These are phyloP conservation scores for Agrilus mali DNA, from an alignment of 2,888 invertebrate species.

Conservation along the genomic window DNA sequence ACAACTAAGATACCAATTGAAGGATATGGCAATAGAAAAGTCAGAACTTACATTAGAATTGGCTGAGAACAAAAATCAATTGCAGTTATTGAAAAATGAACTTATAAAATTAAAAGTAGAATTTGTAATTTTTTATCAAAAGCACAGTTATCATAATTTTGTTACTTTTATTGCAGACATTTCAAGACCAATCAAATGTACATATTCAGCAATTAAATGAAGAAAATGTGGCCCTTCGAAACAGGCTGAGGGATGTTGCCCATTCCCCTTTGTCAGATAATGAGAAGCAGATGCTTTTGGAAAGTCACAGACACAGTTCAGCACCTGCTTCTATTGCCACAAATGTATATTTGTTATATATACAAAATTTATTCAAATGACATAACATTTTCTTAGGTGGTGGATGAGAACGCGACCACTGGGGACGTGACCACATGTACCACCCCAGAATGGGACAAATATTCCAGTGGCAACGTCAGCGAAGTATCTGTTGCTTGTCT, in stretches of 20 bases:
- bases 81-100: conserved; percentile 54
- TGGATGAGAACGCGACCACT: conserved; percentile 22
- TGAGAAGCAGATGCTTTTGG: conserved; percentile 68
- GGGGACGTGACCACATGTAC: conserved; percentile 51
- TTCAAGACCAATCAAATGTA: conserved; percentile 46
- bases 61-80: conserved; percentile 51
- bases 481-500: conserved; percentile 86
- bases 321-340: conserved; percentile 67
- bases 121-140: neutral
- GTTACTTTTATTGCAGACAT: conserved; percentile 26
- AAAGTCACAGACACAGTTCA: conserved; percentile 54
- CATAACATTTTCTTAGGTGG: conserved; percentile 15
- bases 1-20: conserved; percentile 48
- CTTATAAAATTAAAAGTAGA: conserved; percentile 55
- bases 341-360: conserved; percentile 27
- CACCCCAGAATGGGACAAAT: conserved; percentile 85
- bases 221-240: conserved; percentile 64
- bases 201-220: conserved; percentile 57
- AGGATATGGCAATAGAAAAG: conserved; percentile 51
- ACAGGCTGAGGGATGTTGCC: conserved; percentile 62
- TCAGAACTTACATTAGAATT: conserved; percentile 51
- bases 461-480: conserved; percentile 74
- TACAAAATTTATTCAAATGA: neutral
- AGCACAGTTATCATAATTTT: neutral
- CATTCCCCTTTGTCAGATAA: conserved; percentile 73